These are phyloP conservation scores for Rallus limicola DNA, from an alignment of 2,113 vertebrate species.

Conservation along the genomic window DNA sequence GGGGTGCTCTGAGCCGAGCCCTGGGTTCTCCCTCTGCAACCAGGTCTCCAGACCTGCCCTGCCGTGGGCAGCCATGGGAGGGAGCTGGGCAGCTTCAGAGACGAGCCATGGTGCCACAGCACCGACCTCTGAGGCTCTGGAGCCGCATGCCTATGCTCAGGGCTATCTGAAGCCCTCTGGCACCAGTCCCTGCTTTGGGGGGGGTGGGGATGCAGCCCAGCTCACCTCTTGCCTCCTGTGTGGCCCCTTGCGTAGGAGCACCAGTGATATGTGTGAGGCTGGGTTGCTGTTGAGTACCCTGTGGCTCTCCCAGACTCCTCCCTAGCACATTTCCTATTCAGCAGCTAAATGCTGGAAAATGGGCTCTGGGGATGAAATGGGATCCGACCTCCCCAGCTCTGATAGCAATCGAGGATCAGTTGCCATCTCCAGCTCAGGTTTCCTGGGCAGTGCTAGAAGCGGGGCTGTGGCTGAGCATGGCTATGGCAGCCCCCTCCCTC, in stretches of 20 bases:
- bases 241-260: neutral
- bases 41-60: neutral
- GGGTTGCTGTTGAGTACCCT: neutral
- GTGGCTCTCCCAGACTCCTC: neutral
- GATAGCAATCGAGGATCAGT: neutral
- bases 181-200: neutral
- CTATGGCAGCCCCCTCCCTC: neutral
- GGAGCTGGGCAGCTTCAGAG: neutral
- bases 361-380: neutral
- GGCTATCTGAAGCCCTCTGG: neutral
- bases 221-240: neutral
- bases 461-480: neutral
- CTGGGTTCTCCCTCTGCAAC: neutral
- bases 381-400: neutral
- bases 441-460: neutral
- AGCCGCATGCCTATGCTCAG: accelerated
- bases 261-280: no score
- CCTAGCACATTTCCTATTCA: neutral
- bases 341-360: neutral
- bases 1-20: accelerated
- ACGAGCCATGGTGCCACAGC: neutral
- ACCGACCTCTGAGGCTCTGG: accelerated
- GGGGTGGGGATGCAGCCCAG: neutral
- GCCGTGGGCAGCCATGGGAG: accelerated
- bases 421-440: neutral